Conservation (phyloP, 2,113 vertebrate genomes). For the Empidonax traillii region DNA sequence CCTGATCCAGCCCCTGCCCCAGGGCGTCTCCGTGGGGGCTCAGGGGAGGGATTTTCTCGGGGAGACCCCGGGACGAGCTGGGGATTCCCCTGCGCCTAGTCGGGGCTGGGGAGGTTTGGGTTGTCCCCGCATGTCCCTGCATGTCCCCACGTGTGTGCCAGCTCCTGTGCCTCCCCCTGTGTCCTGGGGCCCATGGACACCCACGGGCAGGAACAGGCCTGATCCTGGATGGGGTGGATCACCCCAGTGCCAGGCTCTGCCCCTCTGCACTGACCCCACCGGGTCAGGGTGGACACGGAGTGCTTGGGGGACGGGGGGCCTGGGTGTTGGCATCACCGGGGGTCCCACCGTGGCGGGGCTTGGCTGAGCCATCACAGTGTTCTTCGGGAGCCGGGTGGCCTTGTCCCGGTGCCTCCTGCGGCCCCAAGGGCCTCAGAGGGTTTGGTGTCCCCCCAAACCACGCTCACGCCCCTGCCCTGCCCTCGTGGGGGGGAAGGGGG, state of each 20-base stretch:
- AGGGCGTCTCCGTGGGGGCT: neutral
- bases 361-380: neutral
- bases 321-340: fast-evolving
- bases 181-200: neutral
- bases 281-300: fast-evolving
- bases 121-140: neutral
- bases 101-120: neutral
- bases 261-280: fast-evolving
- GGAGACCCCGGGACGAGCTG: neutral
- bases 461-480: neutral
- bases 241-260: neutral
- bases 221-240: neutral
- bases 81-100: neutral
- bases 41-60: neutral
- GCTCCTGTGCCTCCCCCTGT: fast-evolving
- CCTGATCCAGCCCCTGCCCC: neutral
- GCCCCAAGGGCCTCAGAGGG: neutral
- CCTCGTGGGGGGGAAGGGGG: no score
- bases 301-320: fast-evolving
- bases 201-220: neutral
- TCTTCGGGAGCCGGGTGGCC: neutral
- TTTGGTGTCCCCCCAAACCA: fast-evolving
- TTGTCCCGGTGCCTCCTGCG: fast-evolving
- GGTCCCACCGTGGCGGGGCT: neutral
- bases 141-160: neutral